phyloP scores from a whole-genome alignment of 2,888 invertebrate species.

The Pollenia griseotomentosa region DNA sequence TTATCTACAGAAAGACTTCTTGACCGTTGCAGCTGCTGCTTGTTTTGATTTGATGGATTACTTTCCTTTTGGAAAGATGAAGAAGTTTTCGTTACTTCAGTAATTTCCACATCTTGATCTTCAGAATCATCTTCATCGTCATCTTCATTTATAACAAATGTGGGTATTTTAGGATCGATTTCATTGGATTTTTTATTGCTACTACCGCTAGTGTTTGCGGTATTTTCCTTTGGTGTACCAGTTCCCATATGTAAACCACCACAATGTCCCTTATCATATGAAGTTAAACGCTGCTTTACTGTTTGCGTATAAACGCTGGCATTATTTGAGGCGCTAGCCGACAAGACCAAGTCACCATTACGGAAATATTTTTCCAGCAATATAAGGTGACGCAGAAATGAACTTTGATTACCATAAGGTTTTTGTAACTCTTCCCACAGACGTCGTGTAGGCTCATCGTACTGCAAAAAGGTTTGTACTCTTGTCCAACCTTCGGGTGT shows the following conservation, averaged over 20 bases:
- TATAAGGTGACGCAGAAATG: slow-evolving; percentile 92
- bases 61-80: slow-evolving; percentile 25
- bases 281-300: slow-evolving; percentile 90
- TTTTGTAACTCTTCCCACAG: slow-evolving; percentile 93
- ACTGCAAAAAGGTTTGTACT: slow-evolving; percentile 91
- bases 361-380: slow-evolving; percentile 93
- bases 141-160: slow-evolving; percentile 78
- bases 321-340: slow-evolving; percentile 89
- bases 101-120: slow-evolving; percentile 61
- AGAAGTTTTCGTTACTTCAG: slow-evolving; percentile 47
- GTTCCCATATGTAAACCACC: slow-evolving; percentile 77
- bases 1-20: slow-evolving; percentile 81
- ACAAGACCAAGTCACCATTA: slow-evolving; percentile 90
- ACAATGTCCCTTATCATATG: slow-evolving; percentile 88
- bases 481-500: slow-evolving; percentile 95
- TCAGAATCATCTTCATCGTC: slow-evolving; percentile 77
- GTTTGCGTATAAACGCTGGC: slow-evolving; percentile 92
- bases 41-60: slow-evolving; percentile 39
- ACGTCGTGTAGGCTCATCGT: slow-evolving; percentile 91
- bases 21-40: slow-evolving; percentile 72
- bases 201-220: slow-evolving; percentile 5
- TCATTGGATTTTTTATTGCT: slow-evolving; percentile 52
- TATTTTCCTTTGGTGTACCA: slow-evolving; percentile 59
- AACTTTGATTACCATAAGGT: slow-evolving; percentile 94
- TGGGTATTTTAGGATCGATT: slow-evolving; percentile 69